Percentiles rank a stretch among this genome's conserved stretches.
These are phyloP conservation scores for Piprites chloris DNA, from an alignment of 2,113 vertebrate species.

Conservation along the genomic window DNA sequence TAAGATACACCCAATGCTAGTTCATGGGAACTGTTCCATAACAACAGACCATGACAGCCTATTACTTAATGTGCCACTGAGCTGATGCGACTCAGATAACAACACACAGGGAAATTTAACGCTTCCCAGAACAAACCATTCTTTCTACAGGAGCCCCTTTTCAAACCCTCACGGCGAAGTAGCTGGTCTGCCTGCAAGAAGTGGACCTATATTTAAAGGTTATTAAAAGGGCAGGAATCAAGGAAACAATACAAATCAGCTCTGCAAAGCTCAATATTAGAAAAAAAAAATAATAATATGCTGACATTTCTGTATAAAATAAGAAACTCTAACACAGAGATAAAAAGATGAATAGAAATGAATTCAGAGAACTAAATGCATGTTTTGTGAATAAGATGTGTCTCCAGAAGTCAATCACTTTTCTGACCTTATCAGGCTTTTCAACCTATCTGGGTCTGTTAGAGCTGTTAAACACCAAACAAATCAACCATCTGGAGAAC, in stretches of 20 bases:
- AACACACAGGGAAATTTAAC: not conserved
- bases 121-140: not conserved
- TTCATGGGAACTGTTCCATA: slow-evolving; percentile 26
- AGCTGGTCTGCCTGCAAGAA: not conserved
- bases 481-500: not conserved
- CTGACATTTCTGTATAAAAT: slow-evolving; percentile 17
- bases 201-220: not conserved
- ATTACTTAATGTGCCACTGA: slow-evolving; percentile 33
- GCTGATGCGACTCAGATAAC: not conserved
- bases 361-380: not conserved
- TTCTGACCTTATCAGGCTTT: slow-evolving; percentile 12
- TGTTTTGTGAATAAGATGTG: not conserved
- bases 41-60: slow-evolving; percentile 8
- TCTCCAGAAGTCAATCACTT: not conserved
- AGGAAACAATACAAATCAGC: not conserved
- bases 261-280: not conserved
- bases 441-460: not conserved
- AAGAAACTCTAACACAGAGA: not conserved
- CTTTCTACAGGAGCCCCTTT: not conserved
- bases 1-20: not conserved
- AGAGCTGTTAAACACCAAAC: not conserved
- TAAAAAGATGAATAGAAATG: not conserved
- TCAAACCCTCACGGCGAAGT: not conserved
- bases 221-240: slow-evolving; percentile 23
- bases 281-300: not conserved